A percentile compares a stretch with the other conserved stretches of the same genome.
Evolutionary conservation across 2,888 invertebrate species (phyloP).

Genomic region (Drosophila parthenogenetica): DNA sequence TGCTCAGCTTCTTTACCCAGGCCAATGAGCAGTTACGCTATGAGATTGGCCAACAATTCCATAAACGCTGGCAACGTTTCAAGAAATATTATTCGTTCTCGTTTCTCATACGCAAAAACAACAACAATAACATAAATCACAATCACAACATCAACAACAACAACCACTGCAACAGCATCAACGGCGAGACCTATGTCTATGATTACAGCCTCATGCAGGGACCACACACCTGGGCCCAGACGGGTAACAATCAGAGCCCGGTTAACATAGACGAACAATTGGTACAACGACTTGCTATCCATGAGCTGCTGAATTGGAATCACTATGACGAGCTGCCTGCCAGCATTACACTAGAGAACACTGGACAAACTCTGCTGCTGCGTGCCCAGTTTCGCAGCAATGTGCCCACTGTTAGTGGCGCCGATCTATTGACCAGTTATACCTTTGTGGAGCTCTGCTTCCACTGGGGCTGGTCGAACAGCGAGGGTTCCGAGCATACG

Average conservation of each 20-base stretch:
- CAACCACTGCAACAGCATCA: not conserved
- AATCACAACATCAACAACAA: not conserved
- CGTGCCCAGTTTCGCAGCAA: slow-evolving; percentile 79
- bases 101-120: not conserved
- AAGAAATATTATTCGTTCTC: slow-evolving; percentile 7
- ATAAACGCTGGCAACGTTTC: slow-evolving; percentile 21
- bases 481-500: slow-evolving; percentile 88
- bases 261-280: slow-evolving; percentile 84
- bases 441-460: slow-evolving; percentile 86
- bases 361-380: slow-evolving; percentile 85
- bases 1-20: slow-evolving; percentile 60
- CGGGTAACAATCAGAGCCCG: slow-evolving; percentile 84
- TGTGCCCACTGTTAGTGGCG: slow-evolving; percentile 84
- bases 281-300: slow-evolving; percentile 76
- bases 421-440: slow-evolving; percentile 86
- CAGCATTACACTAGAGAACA: slow-evolving; percentile 86
- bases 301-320: slow-evolving; percentile 85
- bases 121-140: not conserved
- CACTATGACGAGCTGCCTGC: slow-evolving; percentile 86
- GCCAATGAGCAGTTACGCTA: slow-evolving; percentile 49
- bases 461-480: slow-evolving; percentile 87
- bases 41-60: slow-evolving; percentile 24
- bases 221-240: slow-evolving; percentile 84
- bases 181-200: slow-evolving; percentile 8
- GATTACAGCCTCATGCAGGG: slow-evolving; percentile 66